phyloP scores from a whole-genome alignment of 35 echinoderm and acorn worm genomes.

The Nesometra sesokonis region DNA sequence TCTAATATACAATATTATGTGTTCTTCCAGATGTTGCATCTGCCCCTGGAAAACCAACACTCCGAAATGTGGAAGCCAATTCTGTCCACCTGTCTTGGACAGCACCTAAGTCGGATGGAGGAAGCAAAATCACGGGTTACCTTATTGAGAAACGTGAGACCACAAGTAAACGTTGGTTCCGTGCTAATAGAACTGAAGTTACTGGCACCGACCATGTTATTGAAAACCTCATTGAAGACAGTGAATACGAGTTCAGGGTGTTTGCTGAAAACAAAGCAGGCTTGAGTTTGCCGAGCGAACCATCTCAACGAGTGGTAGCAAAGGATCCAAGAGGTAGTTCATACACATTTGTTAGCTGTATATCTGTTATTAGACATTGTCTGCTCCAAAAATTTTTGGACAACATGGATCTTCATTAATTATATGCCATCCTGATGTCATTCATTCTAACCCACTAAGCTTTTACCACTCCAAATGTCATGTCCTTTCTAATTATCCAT shows the following conservation, averaged over 20 bases:
- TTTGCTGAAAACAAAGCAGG: constrained; percentile 81
- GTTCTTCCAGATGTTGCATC: constrained; percentile 47
- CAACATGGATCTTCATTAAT: no score
- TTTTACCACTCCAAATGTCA: no score
- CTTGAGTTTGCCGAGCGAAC: constrained; percentile 47
- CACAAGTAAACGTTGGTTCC: constrained; percentile 75
- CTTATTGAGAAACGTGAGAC: constrained; percentile 85
- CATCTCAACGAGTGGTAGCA: constrained; percentile 50
- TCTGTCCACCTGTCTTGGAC: constrained; percentile 74
- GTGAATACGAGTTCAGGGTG: constrained; percentile 89
- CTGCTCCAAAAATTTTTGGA: no score
- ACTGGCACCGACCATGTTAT: constrained; percentile 44
- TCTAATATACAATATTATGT: no score
- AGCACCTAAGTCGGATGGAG: constrained; percentile 72
- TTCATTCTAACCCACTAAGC: no score
- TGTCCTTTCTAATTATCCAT: no score
- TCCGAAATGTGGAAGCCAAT: constrained; percentile 52
- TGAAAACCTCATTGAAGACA: constrained; percentile 64
- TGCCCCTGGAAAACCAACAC: constrained; percentile 63
- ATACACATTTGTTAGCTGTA: background rate
- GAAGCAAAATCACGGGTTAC: constrained; percentile 66
- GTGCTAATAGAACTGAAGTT: constrained; percentile 56
- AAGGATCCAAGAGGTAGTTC: constrained; percentile 62
- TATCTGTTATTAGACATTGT: no score
- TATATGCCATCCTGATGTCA: no score